phyloP scores from a whole-genome alignment of 2,888 invertebrate genomes.

The Stenchaetothrips biformis region DNA sequence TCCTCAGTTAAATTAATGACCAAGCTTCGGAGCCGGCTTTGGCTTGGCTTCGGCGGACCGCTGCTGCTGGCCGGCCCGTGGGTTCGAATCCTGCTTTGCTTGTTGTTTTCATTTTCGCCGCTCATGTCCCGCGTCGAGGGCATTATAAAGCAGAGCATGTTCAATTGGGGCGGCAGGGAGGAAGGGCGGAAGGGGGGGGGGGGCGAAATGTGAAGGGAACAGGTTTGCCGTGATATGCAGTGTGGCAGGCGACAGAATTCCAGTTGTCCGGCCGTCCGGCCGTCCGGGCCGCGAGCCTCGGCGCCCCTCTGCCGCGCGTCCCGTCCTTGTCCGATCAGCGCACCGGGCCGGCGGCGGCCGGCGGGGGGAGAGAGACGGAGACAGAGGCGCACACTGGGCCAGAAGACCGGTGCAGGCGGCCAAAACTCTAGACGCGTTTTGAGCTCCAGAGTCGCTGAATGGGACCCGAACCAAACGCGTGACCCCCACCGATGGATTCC shows the following conservation, averaged over 20 bases:
- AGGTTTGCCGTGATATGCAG: slow-evolving; percentile 9
- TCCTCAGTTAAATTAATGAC: too few relatives aligned
- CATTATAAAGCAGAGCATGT: not conserved
- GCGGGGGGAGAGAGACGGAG: not conserved
- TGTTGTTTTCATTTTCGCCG: not conserved
- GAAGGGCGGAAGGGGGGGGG: not conserved
- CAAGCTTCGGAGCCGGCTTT: too few relatives aligned
- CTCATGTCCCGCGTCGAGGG: not conserved
- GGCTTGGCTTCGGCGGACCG: too few relatives aligned
- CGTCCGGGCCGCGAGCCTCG: not conserved
- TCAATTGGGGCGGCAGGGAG: not conserved
- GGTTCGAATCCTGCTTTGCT: too few relatives aligned
- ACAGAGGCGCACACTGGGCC: not conserved
- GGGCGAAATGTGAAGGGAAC: not conserved
- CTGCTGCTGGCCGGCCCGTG: too few relatives aligned
- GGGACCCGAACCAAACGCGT: too few relatives aligned
- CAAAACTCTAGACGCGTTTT: too few relatives aligned
- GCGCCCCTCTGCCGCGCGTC: not conserved
- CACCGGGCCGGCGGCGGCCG: too few relatives aligned
- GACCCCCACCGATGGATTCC: too few relatives aligned
- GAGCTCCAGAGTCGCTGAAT: too few relatives aligned
- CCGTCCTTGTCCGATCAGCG: not conserved
- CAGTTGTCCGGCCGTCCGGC: slow-evolving; percentile 3
- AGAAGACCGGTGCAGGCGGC: too few relatives aligned
- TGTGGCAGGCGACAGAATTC: slow-evolving; percentile 6